Evolutionary conservation across 2,797 vertebrate genomes (phyloP), one percentile per base, ranked within the genome.

Genomic region (Alosa sapidissima): DNA sequence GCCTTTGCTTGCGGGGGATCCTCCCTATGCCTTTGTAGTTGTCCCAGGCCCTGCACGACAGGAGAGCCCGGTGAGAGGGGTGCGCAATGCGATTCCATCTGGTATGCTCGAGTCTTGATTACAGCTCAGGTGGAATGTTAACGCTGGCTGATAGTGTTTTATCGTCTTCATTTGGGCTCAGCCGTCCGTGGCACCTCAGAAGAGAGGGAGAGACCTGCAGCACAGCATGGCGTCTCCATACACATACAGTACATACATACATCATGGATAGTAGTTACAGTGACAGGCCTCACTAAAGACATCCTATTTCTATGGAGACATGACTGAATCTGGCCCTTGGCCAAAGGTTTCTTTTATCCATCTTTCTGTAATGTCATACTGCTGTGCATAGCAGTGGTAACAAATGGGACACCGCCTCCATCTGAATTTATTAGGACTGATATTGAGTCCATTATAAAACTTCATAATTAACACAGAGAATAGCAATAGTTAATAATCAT

Each of bases 61-160:
- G 36, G 68, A 75, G 36, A 47, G 41, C 41, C 45, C 13, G 14
- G 68, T 19, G 68, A 45, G 72, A 47, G 72, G 72, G 72, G 47
- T 19, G 81, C 3, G 9, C 28, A 13, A 13, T 24, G 41, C 24
- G 92, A 93, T 91, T 45, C 72, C 86, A 92, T 93, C 92, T 87
- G 85, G 78, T 84, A 24, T 91, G 91, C 90, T 84, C 90, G 84
- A 90, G 89, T 83, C 85, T 83, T 82, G 89, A 90, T 85, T 86
- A 91, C 89, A 91, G 88, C 89, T 89, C 87, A 91, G 88, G 89
- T 91, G 94, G 92, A 94, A 94, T 94, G 91, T 92, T 93, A 92
- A 90, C 91, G 88, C 84, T 88, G 91, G 87, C 89, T 87, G 88
- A 92, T 93, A 90, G 89, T 91, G 89, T 89, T 92, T 92, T 89